Evolutionary conservation across 2,797 vertebrate genomes (phyloP).

Genomic region (Diglossa cyanea): DNA sequence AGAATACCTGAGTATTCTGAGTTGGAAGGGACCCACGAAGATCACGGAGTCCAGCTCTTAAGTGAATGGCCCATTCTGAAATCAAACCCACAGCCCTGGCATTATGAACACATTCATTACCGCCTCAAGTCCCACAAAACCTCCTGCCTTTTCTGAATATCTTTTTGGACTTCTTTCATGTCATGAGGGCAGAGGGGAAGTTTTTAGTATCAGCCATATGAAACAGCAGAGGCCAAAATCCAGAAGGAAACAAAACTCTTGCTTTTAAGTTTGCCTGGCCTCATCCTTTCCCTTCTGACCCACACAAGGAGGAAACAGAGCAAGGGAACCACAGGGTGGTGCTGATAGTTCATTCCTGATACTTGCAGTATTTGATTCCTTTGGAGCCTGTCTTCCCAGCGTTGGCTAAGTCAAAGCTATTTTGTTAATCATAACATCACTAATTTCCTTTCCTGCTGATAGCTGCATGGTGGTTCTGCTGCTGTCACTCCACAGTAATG

Average conservation of each 20-base stretch:
- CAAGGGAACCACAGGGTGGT: background rate
- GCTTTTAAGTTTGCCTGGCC: background rate
- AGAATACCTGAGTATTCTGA: background rate
- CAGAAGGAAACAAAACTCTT: background rate
- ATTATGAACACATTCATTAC: background rate
- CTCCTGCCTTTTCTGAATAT: background rate
- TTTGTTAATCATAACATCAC: slow-evolving; percentile 59
- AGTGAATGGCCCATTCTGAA: background rate
- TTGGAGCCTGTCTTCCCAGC: background rate
- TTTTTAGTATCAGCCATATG: background rate
- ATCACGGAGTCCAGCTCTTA: background rate
- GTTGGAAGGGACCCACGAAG: background rate
- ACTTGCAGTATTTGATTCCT: background rate
- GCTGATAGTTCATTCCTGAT: background rate
- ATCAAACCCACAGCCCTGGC: background rate
- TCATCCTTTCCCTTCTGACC: background rate
- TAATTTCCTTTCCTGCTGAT: slow-evolving; percentile 59
- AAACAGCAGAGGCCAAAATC: background rate
- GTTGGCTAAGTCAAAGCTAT: background rate
- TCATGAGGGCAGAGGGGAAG: background rate
- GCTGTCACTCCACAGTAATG: slow-evolving; percentile 49
- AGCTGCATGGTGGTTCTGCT: slow-evolving; percentile 34
- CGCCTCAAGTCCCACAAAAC: background rate
- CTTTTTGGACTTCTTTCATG: background rate
- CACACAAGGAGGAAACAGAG: background rate